phyloP scores from a whole-genome alignment of 1,140 invertebrate species.

The Linepithema humile region DNA sequence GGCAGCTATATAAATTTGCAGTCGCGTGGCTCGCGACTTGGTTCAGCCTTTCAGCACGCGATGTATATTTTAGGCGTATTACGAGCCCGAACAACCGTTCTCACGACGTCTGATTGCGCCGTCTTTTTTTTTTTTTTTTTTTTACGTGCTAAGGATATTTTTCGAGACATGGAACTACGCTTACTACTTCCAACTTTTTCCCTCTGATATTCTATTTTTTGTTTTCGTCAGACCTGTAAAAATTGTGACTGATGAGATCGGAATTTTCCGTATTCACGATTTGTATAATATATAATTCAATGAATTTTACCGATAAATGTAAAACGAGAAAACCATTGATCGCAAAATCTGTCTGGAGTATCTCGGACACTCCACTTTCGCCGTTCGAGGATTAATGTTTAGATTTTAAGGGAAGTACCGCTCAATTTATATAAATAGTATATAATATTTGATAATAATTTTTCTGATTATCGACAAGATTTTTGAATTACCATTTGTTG shows the following conservation, averaged over 20 bases:
- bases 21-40: slow-evolving; percentile 53
- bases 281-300: neutral
- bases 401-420: neutral
- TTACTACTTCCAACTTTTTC: neutral
- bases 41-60: slow-evolving; percentile 45
- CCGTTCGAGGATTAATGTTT: neutral
- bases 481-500: neutral
- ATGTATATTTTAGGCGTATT: slow-evolving; percentile 59
- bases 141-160: neutral
- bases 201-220: neutral
- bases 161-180: neutral
- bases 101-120: neutral
- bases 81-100: neutral
- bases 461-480: neutral
- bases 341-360: no score
- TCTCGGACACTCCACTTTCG: no score
- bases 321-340: no score
- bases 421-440: neutral
- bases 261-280: neutral
- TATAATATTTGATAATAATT: neutral
- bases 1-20: slow-evolving; percentile 6
- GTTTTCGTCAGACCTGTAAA: neutral
- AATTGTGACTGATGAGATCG: neutral
- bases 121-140: neutral
- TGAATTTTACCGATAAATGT: slow-evolving; percentile 18